Evolutionary conservation across 2,113 vertebrate genomes (phyloP).

Genomic region (Vulpes lagopus): DNA sequence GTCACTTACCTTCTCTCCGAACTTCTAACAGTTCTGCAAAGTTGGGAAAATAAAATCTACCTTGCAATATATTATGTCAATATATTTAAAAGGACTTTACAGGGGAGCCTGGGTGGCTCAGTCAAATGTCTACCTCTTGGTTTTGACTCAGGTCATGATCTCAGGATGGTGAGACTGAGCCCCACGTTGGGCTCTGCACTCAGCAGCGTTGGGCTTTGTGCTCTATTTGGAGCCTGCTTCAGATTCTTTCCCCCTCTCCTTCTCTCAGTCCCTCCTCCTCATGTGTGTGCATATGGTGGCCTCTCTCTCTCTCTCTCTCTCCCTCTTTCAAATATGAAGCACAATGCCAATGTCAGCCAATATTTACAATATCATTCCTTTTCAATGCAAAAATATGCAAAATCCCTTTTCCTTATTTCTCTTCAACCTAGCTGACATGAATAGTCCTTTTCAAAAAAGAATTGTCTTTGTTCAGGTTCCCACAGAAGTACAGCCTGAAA

Average conservation of each 20-base stretch:
- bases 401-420: neutral
- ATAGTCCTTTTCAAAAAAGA: neutral
- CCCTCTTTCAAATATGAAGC: neutral
- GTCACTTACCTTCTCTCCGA: neutral
- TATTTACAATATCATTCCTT: neutral
- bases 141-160: neutral
- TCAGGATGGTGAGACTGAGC: neutral
- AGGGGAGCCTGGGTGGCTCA: neutral
- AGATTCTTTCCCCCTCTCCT: neutral
- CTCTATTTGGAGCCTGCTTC: neutral
- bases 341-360: neutral
- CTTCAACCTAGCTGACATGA: neutral
- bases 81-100: neutral
- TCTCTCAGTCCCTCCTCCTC: too few species aligned
- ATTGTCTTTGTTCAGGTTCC: neutral
- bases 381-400: neutral
- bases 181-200: neutral
- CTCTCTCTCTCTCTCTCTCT: neutral
- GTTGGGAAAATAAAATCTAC: neutral
- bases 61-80: neutral
- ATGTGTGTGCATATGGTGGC: too few species aligned
- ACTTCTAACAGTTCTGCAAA: neutral
- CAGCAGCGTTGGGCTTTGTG: neutral
- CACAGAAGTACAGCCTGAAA: neutral
- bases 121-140: neutral